Evolutionary conservation across 2,888 invertebrate genomes (phyloP), one percentile per base, ranked within the genome.

Genomic region (Plagodis dolabraria): DNA sequence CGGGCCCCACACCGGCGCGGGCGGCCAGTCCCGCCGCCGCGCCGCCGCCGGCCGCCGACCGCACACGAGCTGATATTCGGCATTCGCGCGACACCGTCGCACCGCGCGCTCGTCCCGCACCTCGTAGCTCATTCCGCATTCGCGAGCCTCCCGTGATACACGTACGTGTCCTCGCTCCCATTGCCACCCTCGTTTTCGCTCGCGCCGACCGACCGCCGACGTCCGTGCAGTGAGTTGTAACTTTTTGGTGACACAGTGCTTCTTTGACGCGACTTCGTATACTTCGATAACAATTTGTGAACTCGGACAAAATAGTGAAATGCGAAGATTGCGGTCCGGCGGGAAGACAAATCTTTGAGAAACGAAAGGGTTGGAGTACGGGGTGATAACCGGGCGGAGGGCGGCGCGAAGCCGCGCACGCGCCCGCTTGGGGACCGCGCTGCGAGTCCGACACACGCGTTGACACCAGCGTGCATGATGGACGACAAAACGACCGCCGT

Each of bases 351-450:
- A 76, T 82, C 73, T 82, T 80, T 87, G 83, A 89, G 81, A 82
- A 79, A 78, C 78, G 85, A 88, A 89, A 89, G 89, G 88, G 90
- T 88, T 86, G 86, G 83, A 83, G 86, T 79, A 82, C 80, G 82
- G 82, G 83, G 85, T 81, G 77, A 72, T 73, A 76, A 79, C 82
- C 85, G 83, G 85, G 85, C 83, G 85, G 84, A 86, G 85, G 87
- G 86, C 89, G 87, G 86, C 81, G 84, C 86, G 75, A 81, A 71
- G 77, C 73, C 85, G 88, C 87, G 88, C 86, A 85, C 81, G 86
- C 89, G 89, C 88, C 83, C 82, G 79, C 77, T 67, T 58, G 76
- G 45, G 58, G 57, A 56, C 47, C 72, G 72, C 73, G 67, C 67
- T 71, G 75, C 77, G 71, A 77, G 71, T 60, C 66, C 74, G 71